phyloP scores from a whole-genome alignment of 2,888 invertebrate genomes.

The Dynastes grantii region DNA sequence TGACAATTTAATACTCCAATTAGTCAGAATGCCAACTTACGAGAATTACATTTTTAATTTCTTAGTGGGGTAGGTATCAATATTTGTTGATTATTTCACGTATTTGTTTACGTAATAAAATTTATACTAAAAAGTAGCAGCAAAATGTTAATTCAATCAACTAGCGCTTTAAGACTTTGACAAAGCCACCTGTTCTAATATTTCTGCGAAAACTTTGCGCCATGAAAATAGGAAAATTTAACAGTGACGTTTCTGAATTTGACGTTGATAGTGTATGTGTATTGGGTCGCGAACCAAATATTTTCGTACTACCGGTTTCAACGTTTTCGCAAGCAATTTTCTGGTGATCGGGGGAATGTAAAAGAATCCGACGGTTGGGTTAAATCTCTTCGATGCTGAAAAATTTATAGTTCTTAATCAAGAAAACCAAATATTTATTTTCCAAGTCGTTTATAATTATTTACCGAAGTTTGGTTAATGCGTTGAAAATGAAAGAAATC shows the following conservation, averaged over 20 bases:
- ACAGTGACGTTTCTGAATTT: slow-evolving; percentile 45
- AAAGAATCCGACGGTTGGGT: not conserved
- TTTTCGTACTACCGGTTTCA: slow-evolving; percentile 40
- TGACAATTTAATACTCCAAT: no score
- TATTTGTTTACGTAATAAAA: no score
- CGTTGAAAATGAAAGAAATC: slow-evolving; percentile 44
- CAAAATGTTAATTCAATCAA: no score
- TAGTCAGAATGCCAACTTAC: no score
- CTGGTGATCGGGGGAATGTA: slow-evolving; percentile 19
- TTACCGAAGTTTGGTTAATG: slow-evolving; percentile 31
- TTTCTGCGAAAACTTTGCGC: not conserved
- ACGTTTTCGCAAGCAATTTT: slow-evolving; percentile 23
- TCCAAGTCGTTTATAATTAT: slow-evolving; percentile 2
- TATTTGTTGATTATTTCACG: no score
- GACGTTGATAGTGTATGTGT: slow-evolving; percentile 35
- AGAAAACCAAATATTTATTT: slow-evolving; percentile 18
- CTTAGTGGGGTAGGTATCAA: no score
- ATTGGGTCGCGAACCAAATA: slow-evolving; percentile 34
- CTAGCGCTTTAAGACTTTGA: no score
- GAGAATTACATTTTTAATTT: no score
- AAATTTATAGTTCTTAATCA: slow-evolving; percentile 44
- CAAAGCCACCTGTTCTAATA: not conserved
- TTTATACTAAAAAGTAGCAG: no score
- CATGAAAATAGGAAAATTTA: slow-evolving; percentile 27
- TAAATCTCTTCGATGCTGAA: slow-evolving; percentile 26